phyloP scores from a whole-genome alignment of 2,797 vertebrate genomes.

The Falco biarmicus region DNA sequence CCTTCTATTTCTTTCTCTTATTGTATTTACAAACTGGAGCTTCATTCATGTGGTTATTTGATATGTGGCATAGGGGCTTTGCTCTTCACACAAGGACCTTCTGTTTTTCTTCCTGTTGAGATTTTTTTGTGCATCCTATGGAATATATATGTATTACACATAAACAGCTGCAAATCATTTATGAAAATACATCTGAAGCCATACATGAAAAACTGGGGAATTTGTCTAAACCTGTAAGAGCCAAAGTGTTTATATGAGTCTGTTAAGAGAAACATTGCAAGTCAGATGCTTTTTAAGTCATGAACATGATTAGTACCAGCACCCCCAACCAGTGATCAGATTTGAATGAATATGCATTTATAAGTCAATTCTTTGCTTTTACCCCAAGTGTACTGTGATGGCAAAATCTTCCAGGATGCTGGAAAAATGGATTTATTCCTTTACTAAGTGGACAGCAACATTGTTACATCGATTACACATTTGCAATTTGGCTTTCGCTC shows the following conservation, averaged over 20 bases:
- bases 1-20: neutral
- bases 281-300: neutral
- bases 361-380: neutral
- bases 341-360: neutral
- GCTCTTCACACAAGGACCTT: neutral
- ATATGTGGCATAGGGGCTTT: neutral
- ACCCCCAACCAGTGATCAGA: neutral
- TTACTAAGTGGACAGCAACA: neutral
- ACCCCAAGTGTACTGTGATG: neutral
- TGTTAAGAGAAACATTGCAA: neutral
- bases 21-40: neutral
- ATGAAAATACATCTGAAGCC: neutral
- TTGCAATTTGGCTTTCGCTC: neutral
- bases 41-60: neutral
- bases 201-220: neutral
- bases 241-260: neutral
- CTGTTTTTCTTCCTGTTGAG: neutral
- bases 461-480: neutral
- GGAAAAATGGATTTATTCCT: conserved; percentile 9
- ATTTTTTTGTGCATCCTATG: neutral
- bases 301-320: neutral
- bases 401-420: neutral
- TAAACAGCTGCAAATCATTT: neutral
- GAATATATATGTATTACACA: neutral
- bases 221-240: neutral